Percentiles rank a stretch among this genome's conserved stretches.
phyloP scores from a whole-genome alignment of 2,797 vertebrate species.

The Tamandua tetradactyla region DNA sequence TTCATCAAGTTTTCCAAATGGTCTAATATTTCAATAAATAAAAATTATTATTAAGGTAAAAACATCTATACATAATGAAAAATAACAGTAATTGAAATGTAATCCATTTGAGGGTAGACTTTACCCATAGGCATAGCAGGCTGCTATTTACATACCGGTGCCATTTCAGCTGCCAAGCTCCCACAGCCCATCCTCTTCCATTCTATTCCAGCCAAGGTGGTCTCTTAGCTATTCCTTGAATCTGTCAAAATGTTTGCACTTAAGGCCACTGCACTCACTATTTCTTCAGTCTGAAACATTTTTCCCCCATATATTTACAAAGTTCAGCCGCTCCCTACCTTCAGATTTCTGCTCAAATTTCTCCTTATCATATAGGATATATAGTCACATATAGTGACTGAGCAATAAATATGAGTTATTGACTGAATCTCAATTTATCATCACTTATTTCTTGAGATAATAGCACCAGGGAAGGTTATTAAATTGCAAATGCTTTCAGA shows the following conservation, averaged over 20 bases:
- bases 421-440: neutral
- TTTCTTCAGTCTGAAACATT: neutral
- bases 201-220: neutral
- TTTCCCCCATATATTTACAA: neutral
- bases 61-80: neutral
- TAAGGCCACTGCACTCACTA: neutral
- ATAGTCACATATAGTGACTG: neutral
- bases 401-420: neutral
- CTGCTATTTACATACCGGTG: neutral
- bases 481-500: conserved; percentile 4
- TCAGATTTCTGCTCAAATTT: neutral
- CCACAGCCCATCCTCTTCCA: neutral
- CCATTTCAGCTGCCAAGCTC: neutral
- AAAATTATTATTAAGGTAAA: neutral
- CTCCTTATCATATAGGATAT: neutral
- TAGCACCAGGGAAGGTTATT: neutral
- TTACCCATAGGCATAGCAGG: neutral
- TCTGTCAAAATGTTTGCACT: neutral
- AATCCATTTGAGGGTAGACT: neutral
- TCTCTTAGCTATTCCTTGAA: neutral
- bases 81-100: neutral
- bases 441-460: neutral
- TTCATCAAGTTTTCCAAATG: neutral
- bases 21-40: neutral
- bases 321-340: neutral